These are phyloP conservation scores for Prosapia bicincta DNA, from an alignment of 2,888 invertebrate species.

Conservation along the genomic window DNA sequence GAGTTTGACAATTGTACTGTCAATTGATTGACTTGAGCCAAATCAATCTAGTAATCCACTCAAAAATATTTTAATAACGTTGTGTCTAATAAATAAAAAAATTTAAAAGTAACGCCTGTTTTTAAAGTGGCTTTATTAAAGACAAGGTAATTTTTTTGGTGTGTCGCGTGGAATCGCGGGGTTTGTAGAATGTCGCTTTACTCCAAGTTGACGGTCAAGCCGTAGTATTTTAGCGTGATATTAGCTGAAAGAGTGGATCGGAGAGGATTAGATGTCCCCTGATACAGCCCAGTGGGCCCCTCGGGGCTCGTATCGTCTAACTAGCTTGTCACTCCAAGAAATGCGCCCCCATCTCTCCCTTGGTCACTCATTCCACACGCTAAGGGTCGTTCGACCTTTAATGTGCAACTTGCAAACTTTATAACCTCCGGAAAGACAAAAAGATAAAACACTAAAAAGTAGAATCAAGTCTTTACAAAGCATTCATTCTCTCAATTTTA, in stretches of 20 bases:
- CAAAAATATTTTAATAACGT: too few species aligned
- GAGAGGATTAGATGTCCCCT: not conserved
- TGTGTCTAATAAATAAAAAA: too few species aligned
- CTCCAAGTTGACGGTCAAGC: not conserved
- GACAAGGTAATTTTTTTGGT: too few species aligned
- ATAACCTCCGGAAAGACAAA: not conserved
- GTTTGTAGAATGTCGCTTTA: not conserved
- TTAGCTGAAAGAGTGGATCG: not conserved
- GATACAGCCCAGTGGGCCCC: not conserved
- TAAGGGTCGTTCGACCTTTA: not conserved
- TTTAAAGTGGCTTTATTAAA: too few species aligned
- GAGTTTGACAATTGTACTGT: too few species aligned
- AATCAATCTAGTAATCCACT: too few species aligned
- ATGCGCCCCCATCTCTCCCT: conserved; percentile 9
- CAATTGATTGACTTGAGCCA: too few species aligned
- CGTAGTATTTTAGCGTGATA: not conserved
- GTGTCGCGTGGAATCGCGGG: not conserved
- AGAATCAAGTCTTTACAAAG: too few species aligned
- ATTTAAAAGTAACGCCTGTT: too few species aligned
- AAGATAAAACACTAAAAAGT: not conserved
- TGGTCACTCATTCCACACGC: not conserved
- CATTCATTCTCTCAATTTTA: too few species aligned
- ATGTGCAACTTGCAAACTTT: not conserved
- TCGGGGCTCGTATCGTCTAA: conserved; percentile 25
- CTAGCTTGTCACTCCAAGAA: conserved; percentile 27